Conservation (phyloP, 2,797 vertebrate species). For the Heliangelus exortis region DNA sequence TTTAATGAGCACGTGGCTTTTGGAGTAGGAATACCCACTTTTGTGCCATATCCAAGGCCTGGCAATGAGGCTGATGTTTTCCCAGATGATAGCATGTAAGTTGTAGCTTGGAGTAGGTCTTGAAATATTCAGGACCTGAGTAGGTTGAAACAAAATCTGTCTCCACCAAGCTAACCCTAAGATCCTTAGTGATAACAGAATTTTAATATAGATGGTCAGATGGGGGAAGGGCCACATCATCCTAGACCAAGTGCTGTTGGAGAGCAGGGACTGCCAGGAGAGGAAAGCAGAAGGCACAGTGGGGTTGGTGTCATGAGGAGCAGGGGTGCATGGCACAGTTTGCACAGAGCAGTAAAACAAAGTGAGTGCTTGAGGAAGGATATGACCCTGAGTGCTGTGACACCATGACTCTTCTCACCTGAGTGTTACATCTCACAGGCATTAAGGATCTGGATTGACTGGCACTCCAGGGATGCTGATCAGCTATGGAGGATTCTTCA, state of each 20-base stretch:
- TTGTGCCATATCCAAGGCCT: background rate
- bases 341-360: background rate
- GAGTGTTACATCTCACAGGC: constrained; percentile 3
- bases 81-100: background rate
- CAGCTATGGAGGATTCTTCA: constrained; percentile 36
- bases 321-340: background rate
- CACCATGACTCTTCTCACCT: background rate
- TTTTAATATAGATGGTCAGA: background rate
- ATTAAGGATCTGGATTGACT: constrained; percentile 53
- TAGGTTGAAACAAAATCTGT: background rate
- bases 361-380: background rate
- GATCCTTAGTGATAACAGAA: background rate
- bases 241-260: background rate
- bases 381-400: background rate
- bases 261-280: too few relatives aligned
- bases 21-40: background rate
- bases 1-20: background rate
- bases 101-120: background rate
- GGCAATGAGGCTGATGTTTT: background rate
- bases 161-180: background rate
- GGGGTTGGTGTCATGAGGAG: background rate
- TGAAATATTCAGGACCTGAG: background rate
- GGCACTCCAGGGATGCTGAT: background rate
- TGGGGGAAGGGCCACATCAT: background rate
- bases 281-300: background rate